Conservation (phyloP, 1,140 invertebrate genomes). For the Rhagoletis pomonella region DNA sequence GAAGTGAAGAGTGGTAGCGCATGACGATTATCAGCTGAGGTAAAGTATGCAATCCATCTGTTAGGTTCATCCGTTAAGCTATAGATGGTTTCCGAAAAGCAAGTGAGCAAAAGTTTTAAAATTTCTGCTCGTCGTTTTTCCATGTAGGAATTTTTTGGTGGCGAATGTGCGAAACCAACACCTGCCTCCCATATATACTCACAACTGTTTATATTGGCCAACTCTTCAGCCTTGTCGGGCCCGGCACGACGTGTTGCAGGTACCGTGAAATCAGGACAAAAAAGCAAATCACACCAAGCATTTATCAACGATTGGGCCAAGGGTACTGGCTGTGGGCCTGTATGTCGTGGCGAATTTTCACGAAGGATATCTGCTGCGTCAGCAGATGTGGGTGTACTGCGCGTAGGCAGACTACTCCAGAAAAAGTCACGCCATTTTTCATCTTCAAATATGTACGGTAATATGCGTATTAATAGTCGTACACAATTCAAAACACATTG, state of each 20-base stretch:
- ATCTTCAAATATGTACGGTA: conserved; percentile 99
- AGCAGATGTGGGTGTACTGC: not conserved
- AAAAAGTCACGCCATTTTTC: conserved; percentile 98
- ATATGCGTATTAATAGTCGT: conserved; percentile 91
- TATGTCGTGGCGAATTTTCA: conserved; percentile 11
- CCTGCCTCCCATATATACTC: conserved; percentile 99
- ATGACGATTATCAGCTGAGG: conserved; percentile 84
- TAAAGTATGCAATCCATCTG: conserved; percentile 84
- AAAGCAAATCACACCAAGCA: conserved; percentile 95
- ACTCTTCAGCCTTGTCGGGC: conserved; percentile 96
- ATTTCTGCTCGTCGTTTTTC: conserved; percentile 95
- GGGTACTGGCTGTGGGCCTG: conserved; percentile 77
- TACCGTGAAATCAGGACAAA: conserved; percentile 99
- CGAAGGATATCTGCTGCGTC: not conserved
- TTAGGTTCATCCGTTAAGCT: conserved; percentile 82
- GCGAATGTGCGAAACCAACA: conserved; percentile 97
- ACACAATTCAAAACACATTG: conserved; percentile 96
- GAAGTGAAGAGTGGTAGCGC: conserved; percentile 98
- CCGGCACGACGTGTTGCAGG: conserved; percentile 88
- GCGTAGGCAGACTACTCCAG: conserved; percentile 94
- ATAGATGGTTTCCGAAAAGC: conserved; percentile 99
- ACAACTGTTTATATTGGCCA: conserved; percentile 97
- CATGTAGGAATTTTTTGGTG: conserved; percentile 85
- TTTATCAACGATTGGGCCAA: conserved; percentile 94
- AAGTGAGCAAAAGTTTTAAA: conserved; percentile 94